Evolutionary conservation across 2,113 vertebrate genomes (phyloP).

Genomic region (Dasyurus viverrinus): DNA sequence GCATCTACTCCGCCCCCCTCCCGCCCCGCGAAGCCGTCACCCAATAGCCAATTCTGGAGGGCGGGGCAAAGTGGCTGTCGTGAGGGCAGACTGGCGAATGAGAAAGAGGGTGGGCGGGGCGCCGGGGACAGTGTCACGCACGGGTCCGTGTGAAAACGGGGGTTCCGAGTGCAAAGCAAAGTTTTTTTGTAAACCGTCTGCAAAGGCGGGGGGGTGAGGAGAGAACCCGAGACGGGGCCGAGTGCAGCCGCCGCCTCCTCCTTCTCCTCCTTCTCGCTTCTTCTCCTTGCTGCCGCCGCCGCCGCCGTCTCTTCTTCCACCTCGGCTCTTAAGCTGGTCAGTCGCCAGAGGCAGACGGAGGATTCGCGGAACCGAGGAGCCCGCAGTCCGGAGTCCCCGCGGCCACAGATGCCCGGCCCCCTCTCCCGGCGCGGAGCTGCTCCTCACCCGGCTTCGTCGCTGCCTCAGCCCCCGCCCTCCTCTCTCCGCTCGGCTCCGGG

Average conservation of each 20-base stretch:
- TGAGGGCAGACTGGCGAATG: conserved; percentile 69
- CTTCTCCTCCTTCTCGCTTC: background rate
- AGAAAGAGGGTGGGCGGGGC: conserved; percentile 33
- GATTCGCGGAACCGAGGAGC: conserved; percentile 9
- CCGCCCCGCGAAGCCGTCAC: background rate
- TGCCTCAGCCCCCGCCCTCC: conserved; percentile 28
- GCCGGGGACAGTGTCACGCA: conserved; percentile 69
- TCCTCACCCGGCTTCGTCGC: conserved; percentile 3
- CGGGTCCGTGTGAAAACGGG: conserved; percentile 96
- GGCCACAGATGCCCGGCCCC: conserved; percentile 59
- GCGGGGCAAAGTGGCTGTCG: conserved; percentile 64
- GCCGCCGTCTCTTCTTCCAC: conserved; percentile 56
- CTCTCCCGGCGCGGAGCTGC: conserved; percentile 36
- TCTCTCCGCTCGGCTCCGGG: conserved; percentile 19
- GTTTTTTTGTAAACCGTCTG: conserved; percentile 96
- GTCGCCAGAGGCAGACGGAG: background rate
- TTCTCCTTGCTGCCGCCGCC: background rate
- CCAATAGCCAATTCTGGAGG: conserved; percentile 65
- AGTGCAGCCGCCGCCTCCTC: conserved; percentile 64
- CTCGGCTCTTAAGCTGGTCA: conserved; percentile 10
- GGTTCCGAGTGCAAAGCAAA: conserved; percentile 99
- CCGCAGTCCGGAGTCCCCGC: conserved; percentile 24
- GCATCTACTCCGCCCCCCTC: conserved; percentile 32
- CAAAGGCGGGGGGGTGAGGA: conserved; percentile 83
- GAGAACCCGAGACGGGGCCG: conserved; percentile 68